A percentile compares a stretch with the other conserved stretches of the same genome.
These are phyloP conservation scores for Eulithis testata DNA, from an alignment of 2,888 invertebrate genomes.

Conservation along the genomic window DNA sequence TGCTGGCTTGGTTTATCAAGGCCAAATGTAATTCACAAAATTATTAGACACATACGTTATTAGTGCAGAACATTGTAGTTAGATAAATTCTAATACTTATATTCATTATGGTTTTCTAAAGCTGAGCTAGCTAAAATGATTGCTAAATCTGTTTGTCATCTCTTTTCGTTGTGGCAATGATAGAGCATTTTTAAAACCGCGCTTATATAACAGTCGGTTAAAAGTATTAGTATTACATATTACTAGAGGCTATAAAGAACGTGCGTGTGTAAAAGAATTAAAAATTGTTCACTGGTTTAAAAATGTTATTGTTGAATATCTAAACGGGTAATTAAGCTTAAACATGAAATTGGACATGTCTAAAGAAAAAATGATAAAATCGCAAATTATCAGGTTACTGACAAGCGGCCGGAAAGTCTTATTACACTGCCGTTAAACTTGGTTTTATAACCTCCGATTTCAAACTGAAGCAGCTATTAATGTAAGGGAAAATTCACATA, in stretches of 20 bases:
- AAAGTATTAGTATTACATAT: too few species aligned
- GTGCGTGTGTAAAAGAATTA: too few species aligned
- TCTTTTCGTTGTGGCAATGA: too few species aligned
- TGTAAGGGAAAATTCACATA: not conserved
- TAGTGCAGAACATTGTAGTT: too few species aligned
- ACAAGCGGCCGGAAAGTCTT: slow-evolving; percentile 49
- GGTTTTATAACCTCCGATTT: slow-evolving; percentile 58
- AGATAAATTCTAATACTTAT: too few species aligned
- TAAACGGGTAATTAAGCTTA: slow-evolving; percentile 25
- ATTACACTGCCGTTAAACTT: slow-evolving; percentile 53
- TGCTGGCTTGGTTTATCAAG: slow-evolving; percentile 4
- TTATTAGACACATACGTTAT: not conserved
- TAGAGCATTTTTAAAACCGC: too few species aligned
- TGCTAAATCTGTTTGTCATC: too few species aligned
- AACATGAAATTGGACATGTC: slow-evolving; percentile 16
- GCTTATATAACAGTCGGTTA: too few species aligned
- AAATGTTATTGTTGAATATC: not conserved
- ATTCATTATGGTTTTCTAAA: too few species aligned
- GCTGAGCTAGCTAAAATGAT: too few species aligned
- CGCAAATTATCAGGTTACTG: slow-evolving; percentile 37
- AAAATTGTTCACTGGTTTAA: too few species aligned
- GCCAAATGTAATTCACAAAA: not conserved
- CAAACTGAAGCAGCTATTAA: slow-evolving; percentile 19
- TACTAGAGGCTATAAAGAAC: too few species aligned
- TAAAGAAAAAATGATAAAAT: slow-evolving; percentile 38